Conservation (phyloP, 2,888 invertebrate species). For the Buathra laborator region DNA sequence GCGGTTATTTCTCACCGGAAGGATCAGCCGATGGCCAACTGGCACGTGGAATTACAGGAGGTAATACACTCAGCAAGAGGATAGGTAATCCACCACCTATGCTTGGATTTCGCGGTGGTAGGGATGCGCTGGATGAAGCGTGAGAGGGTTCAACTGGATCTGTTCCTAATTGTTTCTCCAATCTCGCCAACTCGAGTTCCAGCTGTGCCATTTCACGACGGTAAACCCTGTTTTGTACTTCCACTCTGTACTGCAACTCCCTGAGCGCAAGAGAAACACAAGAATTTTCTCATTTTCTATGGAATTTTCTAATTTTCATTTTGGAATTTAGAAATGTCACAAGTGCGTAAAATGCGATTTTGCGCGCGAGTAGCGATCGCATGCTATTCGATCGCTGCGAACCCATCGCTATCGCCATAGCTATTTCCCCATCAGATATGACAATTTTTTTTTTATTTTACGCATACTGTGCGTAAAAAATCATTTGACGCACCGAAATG, state of each 20-base stretch:
- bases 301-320: background rate
- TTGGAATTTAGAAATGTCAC: no score
- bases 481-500: no score
- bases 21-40: constrained; percentile 92
- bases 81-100: constrained; percentile 90
- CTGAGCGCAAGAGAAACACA: constrained; percentile 66
- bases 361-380: no score
- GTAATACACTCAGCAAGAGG: constrained; percentile 90
- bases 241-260: constrained; percentile 94
- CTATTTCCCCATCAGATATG: no score
- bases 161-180: constrained; percentile 89
- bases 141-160: constrained; percentile 86
- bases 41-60: constrained; percentile 91
- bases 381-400: no score
- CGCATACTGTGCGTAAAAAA: no score
- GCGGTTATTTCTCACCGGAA: constrained; percentile 78
- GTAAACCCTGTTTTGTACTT: constrained; percentile 96
- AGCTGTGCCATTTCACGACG: constrained; percentile 92
- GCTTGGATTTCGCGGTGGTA: constrained; percentile 88
- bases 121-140: constrained; percentile 87
- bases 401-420: no score
- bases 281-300: constrained; percentile 1
- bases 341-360: no score
- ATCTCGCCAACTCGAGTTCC: constrained; percentile 91
- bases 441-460: no score